Conservation (phyloP, 1,140 invertebrate species). For the Brachionus manjavacas region DNA sequence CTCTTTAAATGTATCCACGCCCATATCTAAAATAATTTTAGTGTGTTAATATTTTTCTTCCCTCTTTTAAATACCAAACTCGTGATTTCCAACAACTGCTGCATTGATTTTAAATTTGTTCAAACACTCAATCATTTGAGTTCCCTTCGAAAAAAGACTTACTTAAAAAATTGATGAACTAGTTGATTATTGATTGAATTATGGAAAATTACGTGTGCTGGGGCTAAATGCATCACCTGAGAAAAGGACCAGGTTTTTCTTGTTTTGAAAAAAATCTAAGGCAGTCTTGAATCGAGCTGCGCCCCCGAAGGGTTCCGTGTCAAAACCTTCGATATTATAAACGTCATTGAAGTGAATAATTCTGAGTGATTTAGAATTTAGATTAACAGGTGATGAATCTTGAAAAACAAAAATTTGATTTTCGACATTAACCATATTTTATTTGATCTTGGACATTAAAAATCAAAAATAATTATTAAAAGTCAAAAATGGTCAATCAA, state of each 20-base stretch:
- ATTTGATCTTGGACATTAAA: no score
- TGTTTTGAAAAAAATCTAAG: conserved; percentile 65
- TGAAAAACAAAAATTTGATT: neutral
- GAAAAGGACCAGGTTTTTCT: conserved; percentile 74
- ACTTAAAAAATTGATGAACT: conserved; percentile 62
- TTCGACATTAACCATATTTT: neutral
- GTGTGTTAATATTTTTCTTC: neutral
- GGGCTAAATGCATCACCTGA: conserved; percentile 85
- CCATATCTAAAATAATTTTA: conserved; percentile 67
- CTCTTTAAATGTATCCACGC: conserved; percentile 73
- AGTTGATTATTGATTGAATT: neutral
- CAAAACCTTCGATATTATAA: conserved; percentile 75
- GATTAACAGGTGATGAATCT: neutral
- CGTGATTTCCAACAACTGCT: conserved; percentile 86
- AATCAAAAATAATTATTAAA: no score
- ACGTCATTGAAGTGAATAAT: conserved; percentile 79
- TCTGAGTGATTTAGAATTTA: neutral
- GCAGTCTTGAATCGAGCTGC: conserved; percentile 75
- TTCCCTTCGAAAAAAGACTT: conserved; percentile 81
- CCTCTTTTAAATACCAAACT: conserved; percentile 70
- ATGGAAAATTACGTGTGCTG: conserved; percentile 70
- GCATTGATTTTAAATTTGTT: conserved; percentile 74
- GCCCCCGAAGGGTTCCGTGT: conserved; percentile 69
- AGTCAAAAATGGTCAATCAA: no score
- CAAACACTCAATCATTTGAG: conserved; percentile 82